Percentiles rank a stretch among this genome's conserved stretches.
Conservation (phyloP, 1,140 invertebrate genomes). For the Idris sp. region DNA sequence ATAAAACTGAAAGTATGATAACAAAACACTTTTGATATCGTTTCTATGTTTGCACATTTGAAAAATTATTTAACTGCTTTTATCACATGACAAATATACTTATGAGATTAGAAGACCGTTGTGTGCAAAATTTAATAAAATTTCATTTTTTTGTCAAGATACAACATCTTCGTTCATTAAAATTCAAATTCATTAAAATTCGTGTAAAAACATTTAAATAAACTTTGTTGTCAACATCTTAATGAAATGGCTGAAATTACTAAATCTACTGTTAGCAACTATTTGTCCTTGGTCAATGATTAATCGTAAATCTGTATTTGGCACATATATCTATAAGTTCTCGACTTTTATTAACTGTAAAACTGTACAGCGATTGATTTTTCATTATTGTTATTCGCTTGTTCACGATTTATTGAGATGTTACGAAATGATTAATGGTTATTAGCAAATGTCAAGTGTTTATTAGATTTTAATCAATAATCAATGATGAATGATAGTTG, state of each 20-base stretch:
- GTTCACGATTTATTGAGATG: slow-evolving; percentile 43
- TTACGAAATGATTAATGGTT: slow-evolving; percentile 42
- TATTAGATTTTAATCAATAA: slow-evolving; percentile 44
- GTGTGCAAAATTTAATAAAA: too few relatives aligned
- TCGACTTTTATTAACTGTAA: slow-evolving; percentile 34
- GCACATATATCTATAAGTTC: neutral
- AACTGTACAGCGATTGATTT: slow-evolving; percentile 23
- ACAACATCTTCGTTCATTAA: too few relatives aligned
- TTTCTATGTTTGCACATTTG: too few relatives aligned
- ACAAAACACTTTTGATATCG: too few relatives aligned
- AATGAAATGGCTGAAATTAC: slow-evolving; percentile 1
- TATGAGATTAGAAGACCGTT: too few relatives aligned
- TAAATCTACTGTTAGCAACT: neutral
- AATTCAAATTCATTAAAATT: too few relatives aligned
- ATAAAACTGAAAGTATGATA: too few relatives aligned
- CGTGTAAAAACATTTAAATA: too few relatives aligned
- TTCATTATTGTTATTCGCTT: slow-evolving; percentile 23
- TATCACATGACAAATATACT: too few relatives aligned
- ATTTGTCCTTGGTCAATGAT: slow-evolving; percentile 16
- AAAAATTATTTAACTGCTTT: too few relatives aligned
- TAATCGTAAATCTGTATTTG: slow-evolving; percentile 9
- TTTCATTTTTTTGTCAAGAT: too few relatives aligned
- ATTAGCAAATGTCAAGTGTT: slow-evolving; percentile 37
- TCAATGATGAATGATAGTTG: slow-evolving; percentile 26
- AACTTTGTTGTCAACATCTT: too few relatives aligned